Evolutionary conservation across 1,140 invertebrate genomes (phyloP).

Genomic region (Doryteuthis pealeii): DNA sequence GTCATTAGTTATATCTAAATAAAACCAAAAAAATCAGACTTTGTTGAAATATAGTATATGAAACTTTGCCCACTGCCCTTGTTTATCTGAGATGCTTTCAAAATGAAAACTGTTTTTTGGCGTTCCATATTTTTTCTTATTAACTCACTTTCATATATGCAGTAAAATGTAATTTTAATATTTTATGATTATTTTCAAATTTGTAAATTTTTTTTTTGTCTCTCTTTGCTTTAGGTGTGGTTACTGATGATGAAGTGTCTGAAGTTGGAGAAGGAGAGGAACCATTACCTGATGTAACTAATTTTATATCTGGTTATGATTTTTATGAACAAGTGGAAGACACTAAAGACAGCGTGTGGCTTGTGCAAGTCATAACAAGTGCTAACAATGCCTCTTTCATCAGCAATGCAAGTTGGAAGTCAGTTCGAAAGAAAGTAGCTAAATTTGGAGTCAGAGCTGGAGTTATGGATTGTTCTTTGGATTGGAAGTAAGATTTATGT

Average conservation of each 20-base stretch:
- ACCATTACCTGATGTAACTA: slow-evolving; percentile 43
- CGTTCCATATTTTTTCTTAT: background rate
- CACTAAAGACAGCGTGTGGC: slow-evolving; percentile 66
- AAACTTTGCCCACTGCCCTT: too few species aligned
- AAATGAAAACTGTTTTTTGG: too few species aligned
- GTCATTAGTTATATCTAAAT: too few species aligned
- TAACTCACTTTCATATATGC: too few species aligned
- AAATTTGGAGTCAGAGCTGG: slow-evolving; percentile 63
- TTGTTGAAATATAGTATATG: too few species aligned
- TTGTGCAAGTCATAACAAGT: slow-evolving; percentile 60
- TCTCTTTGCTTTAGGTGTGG: slow-evolving; percentile 42
- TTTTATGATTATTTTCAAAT: too few species aligned
- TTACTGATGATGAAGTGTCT: slow-evolving; percentile 50
- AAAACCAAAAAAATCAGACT: too few species aligned
- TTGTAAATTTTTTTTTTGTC: background rate
- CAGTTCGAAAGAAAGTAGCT: slow-evolving; percentile 56
- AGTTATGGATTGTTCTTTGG: slow-evolving; percentile 61
- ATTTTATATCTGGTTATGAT: slow-evolving; percentile 62
- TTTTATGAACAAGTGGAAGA: slow-evolving; percentile 66
- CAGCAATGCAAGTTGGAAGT: slow-evolving; percentile 54
- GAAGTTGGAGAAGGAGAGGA: slow-evolving; percentile 33
- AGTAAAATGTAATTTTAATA: too few species aligned
- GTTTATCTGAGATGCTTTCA: too few species aligned
- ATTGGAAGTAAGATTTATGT: slow-evolving; percentile 52
- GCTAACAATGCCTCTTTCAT: slow-evolving; percentile 20